Conservation (phyloP, 2,888 invertebrate genomes). For the Gasteruption jaculator region DNA sequence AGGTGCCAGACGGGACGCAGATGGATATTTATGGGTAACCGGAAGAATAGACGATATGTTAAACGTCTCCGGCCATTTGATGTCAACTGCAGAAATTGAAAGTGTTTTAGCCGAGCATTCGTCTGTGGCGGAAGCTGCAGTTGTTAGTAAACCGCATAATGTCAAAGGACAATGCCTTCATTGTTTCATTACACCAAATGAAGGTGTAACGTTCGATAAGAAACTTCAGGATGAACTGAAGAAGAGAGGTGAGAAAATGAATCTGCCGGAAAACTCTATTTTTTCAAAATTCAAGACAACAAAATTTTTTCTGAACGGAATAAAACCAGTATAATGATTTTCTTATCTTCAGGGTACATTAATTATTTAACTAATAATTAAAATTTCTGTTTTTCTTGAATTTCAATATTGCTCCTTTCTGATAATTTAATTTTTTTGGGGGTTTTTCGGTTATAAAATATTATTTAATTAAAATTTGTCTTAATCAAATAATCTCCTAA, state of each 20-base stretch:
- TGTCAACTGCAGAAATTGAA: constrained; percentile 95
- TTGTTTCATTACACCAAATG: constrained; percentile 91
- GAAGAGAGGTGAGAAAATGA: constrained; percentile 53
- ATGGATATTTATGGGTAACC: constrained; percentile 95
- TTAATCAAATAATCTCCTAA: too few species aligned
- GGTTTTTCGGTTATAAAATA: too few species aligned
- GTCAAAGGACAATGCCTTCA: constrained; percentile 97
- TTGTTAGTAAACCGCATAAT: constrained; percentile 89
- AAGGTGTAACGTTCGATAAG: constrained; percentile 67
- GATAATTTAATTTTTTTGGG: too few species aligned
- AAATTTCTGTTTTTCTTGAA: too few species aligned
- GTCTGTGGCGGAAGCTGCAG: constrained; percentile 90
- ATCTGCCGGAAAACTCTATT: too few species aligned
- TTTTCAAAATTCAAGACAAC: too few species aligned
- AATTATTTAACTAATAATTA: too few species aligned
- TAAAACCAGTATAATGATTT: too few species aligned
- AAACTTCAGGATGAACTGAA: constrained; percentile 70
- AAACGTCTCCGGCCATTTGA: constrained; percentile 95
- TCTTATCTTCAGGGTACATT: too few species aligned
- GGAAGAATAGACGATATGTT: constrained; percentile 98
- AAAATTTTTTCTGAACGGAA: too few species aligned
- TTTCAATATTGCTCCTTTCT: too few species aligned
- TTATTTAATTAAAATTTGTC: too few species aligned
- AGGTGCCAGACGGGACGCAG: constrained; percentile 88
- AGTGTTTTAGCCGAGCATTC: constrained; percentile 74